These are phyloP conservation scores for Aythya baeri DNA, from an alignment of 2,113 vertebrate species.

Conservation along the genomic window DNA sequence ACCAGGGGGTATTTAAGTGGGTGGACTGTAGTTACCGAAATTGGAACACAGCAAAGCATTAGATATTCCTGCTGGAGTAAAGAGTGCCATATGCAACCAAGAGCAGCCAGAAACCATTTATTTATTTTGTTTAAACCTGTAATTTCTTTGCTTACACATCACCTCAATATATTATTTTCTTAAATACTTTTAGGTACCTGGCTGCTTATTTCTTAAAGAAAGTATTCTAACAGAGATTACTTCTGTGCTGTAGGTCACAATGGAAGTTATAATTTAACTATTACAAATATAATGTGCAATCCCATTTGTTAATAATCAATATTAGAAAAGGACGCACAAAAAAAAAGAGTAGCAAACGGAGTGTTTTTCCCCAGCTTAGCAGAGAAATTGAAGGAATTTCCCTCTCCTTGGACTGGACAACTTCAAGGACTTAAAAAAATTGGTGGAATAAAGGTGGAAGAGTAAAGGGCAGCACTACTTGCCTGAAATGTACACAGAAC, in stretches of 20 bases:
- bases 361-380: background rate
- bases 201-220: background rate
- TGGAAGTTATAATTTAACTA: background rate
- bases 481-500: background rate
- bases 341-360: background rate
- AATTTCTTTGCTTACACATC: background rate
- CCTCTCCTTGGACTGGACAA: background rate
- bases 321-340: background rate
- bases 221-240: background rate
- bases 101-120: background rate
- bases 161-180: background rate
- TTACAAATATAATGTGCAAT: background rate
- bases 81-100: background rate
- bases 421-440: background rate
- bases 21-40: conserved; percentile 47
- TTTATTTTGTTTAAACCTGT: conserved; percentile 4
- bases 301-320: background rate
- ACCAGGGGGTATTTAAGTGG: conserved; percentile 33
- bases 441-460: background rate
- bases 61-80: background rate
- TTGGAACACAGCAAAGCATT: background rate
- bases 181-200: background rate
- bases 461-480: background rate
- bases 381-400: background rate
- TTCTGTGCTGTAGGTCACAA: background rate